These are phyloP conservation scores for Penelope pileata DNA, from an alignment of 2,113 vertebrate species.

Conservation along the genomic window DNA sequence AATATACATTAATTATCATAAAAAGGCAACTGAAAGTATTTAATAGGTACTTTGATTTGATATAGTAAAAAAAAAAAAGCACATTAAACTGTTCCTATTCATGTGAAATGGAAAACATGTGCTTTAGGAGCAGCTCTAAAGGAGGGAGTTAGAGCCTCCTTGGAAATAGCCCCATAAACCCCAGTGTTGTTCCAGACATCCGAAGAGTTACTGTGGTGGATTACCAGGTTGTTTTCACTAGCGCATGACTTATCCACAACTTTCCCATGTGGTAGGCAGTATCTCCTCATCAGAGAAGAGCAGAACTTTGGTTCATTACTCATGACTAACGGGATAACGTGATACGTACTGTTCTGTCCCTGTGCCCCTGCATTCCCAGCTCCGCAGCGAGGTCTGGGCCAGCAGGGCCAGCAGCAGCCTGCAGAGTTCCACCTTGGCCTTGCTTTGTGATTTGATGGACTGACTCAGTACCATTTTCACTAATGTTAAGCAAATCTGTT, in stretches of 20 bases:
- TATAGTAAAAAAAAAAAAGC: neutral
- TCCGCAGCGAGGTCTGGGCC: neutral
- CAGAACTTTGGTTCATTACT: neutral
- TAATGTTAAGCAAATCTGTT: neutral
- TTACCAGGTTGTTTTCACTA: neutral
- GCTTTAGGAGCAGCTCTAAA: neutral
- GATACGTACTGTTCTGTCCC: neutral
- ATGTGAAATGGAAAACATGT: accelerated
- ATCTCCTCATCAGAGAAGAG: neutral
- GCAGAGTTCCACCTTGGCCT: neutral
- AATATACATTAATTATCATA: neutral
- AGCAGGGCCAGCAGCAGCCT: neutral
- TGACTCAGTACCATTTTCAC: neutral
- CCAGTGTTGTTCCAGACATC: neutral
- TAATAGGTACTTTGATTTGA: neutral
- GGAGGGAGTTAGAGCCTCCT: neutral
- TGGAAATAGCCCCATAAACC: neutral
- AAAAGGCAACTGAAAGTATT: neutral
- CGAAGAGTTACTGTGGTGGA: neutral
- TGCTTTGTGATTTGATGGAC: neutral
- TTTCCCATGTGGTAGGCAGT: neutral
- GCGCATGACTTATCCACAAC: neutral
- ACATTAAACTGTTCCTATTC: neutral
- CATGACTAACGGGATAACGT: neutral
- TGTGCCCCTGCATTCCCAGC: accelerated